These are phyloP conservation scores for Heliangelus exortis DNA, from an alignment of 2,797 vertebrate genomes.

Conservation along the genomic window DNA sequence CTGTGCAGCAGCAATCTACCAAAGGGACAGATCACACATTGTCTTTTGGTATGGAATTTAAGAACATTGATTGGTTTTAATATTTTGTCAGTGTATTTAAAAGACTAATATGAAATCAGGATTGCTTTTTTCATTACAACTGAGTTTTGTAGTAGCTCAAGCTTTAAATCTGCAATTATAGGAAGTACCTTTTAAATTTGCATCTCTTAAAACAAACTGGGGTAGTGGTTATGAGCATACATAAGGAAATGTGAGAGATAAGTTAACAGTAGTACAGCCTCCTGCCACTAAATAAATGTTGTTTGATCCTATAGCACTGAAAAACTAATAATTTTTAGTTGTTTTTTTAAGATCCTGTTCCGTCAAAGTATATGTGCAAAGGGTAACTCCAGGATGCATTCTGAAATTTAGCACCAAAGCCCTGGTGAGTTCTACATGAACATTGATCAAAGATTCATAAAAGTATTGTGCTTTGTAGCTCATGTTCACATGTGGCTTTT, in stretches of 20 bases:
- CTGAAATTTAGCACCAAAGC: not conserved
- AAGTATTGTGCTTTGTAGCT: not conserved
- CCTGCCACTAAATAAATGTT: not conserved
- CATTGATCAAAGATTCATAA: not conserved
- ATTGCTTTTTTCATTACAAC: not conserved
- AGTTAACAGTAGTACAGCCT: not conserved
- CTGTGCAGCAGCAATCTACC: slow-evolving; percentile 41
- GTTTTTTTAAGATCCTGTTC: not conserved
- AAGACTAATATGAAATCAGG: not conserved
- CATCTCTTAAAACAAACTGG: not conserved
- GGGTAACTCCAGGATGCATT: not conserved
- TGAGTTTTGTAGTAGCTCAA: not conserved
- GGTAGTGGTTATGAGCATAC: not conserved
- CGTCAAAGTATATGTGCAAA: not conserved
- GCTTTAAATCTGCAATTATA: not conserved
- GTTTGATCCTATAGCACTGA: not conserved
- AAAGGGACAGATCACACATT: slow-evolving; percentile 41
- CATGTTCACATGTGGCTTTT: not conserved
- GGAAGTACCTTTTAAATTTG: not conserved
- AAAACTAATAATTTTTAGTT: not conserved
- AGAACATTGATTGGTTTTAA: not conserved
- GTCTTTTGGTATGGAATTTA: slow-evolving; percentile 15
- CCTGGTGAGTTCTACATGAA: not conserved
- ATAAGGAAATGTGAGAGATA: not conserved
- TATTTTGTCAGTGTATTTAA: not conserved